phyloP scores from a whole-genome alignment of 2,888 invertebrate species.

The Sinodicranocentrus sp. region DNA sequence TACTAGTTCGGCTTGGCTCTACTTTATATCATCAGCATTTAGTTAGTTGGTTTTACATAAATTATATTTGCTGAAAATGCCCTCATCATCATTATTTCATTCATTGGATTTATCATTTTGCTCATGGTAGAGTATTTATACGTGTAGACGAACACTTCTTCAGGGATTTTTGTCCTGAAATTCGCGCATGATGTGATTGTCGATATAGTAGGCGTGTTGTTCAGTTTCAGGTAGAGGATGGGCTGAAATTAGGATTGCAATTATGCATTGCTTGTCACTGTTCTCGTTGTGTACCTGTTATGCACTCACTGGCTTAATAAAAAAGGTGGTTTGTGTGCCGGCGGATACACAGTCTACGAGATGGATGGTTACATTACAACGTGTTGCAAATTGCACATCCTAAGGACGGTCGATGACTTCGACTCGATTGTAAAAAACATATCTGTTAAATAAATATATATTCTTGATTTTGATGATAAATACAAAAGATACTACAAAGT shows the following conservation, averaged over 20 bases:
- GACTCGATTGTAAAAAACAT: neutral
- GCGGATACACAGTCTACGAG: neutral
- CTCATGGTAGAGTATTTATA: too few species aligned
- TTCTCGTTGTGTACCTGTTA: neutral
- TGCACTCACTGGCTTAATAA: neutral
- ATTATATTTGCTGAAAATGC: slow-evolving; percentile 22
- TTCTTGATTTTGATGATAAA: too few species aligned
- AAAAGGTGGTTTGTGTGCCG: neutral
- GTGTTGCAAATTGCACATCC: slow-evolving; percentile 4
- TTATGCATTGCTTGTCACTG: neutral
- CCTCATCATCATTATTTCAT: slow-evolving; percentile 12
- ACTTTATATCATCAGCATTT: neutral
- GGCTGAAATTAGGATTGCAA: slow-evolving; percentile 19
- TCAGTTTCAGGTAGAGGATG: neutral
- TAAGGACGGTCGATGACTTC: slow-evolving; percentile 19
- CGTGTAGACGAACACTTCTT: neutral
- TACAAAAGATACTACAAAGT: too few species aligned
- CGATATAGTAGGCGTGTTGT: slow-evolving; percentile 7
- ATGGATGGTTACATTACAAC: neutral
- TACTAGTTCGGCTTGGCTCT: neutral
- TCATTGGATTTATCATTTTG: slow-evolving; percentile 5
- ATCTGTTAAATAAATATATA: too few species aligned
- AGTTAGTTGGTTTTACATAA: too few species aligned
- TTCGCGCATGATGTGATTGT: neutral
- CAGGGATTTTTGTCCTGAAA: neutral